Percentiles rank a stretch among this genome's conserved stretches.
Evolutionary conservation across 2,888 invertebrate species (phyloP).

Genomic region (Panopea generosa): DNA sequence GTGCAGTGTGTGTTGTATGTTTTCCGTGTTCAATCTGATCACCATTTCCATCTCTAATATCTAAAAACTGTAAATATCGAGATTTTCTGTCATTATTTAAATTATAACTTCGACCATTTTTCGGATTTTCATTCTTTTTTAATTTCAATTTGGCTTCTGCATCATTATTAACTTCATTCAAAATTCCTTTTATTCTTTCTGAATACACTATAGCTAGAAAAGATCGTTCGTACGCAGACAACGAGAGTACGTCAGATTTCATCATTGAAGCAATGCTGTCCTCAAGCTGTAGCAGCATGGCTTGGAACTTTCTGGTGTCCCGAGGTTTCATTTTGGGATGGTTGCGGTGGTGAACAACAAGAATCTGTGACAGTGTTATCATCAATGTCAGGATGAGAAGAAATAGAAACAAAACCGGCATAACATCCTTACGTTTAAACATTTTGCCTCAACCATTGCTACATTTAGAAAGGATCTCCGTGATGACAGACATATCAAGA

Average conservation of each 20-base stretch:
- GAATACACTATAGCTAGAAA: conserved; percentile 33
- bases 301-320: conserved; percentile 29
- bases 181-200: conserved; percentile 16
- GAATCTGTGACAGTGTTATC: conserved; percentile 58
- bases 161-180: background rate
- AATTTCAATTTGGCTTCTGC: too few relatives aligned
- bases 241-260: conserved; percentile 34
- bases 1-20: too few relatives aligned
- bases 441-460: conserved; percentile 25
- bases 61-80: too few relatives aligned
- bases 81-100: too few relatives aligned
- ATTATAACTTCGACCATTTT: too few relatives aligned
- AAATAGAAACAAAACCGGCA: conserved; percentile 42
- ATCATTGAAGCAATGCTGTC: conserved; percentile 42
- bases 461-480: too few relatives aligned
- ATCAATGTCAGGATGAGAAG: conserved; percentile 48
- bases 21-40: too few relatives aligned
- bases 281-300: conserved; percentile 35
- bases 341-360: conserved; percentile 55
- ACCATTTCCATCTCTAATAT: too few relatives aligned
- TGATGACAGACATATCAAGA: too few relatives aligned
- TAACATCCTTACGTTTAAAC: conserved; percentile 57
- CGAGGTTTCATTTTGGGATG: conserved; percentile 28
- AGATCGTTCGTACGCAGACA: conserved; percentile 16
- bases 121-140: too few relatives aligned